phyloP scores from a whole-genome alignment of 2,113 vertebrate genomes.

The Leptodactylus fuscus region DNA sequence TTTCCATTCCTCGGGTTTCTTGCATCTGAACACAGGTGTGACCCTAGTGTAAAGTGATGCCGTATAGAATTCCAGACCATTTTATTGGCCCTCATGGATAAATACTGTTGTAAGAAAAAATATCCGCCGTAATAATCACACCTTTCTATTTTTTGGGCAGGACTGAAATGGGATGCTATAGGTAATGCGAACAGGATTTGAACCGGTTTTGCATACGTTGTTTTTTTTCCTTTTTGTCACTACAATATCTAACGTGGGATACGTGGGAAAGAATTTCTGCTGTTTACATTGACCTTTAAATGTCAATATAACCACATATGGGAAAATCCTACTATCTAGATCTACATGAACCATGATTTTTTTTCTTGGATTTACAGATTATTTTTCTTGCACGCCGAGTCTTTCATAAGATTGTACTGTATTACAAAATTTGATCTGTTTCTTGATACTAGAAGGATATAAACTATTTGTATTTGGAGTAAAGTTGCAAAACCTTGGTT shows the following conservation, averaged over 20 bases:
- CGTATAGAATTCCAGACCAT: too few relatives aligned
- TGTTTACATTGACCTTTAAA: constrained; percentile 25
- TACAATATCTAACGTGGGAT: not conserved
- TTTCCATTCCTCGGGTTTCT: too few relatives aligned
- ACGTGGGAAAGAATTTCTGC: constrained; percentile 16
- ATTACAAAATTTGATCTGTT: not conserved
- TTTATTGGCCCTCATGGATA: too few relatives aligned
- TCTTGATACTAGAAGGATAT: not conserved
- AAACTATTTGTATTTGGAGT: not conserved
- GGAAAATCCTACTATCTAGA: constrained; percentile 5
- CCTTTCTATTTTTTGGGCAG: too few relatives aligned
- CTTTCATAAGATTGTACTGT: not conserved
- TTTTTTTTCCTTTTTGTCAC: not conserved
- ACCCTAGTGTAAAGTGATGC: too few relatives aligned
- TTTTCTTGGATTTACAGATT: not conserved
- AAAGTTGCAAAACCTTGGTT: constrained; percentile 1
- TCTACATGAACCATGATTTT: not conserved
- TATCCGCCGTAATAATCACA: too few relatives aligned
- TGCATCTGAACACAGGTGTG: too few relatives aligned
- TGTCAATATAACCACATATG: not conserved
- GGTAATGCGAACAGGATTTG: too few relatives aligned
- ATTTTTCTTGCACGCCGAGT: not conserved
- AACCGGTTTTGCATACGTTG: too few relatives aligned
- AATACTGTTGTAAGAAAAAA: too few relatives aligned
- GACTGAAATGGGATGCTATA: too few relatives aligned